Base-by-base conservation (phyloP, 2,797 vertebrate genomes). In the Agapornis canus region DNA sequence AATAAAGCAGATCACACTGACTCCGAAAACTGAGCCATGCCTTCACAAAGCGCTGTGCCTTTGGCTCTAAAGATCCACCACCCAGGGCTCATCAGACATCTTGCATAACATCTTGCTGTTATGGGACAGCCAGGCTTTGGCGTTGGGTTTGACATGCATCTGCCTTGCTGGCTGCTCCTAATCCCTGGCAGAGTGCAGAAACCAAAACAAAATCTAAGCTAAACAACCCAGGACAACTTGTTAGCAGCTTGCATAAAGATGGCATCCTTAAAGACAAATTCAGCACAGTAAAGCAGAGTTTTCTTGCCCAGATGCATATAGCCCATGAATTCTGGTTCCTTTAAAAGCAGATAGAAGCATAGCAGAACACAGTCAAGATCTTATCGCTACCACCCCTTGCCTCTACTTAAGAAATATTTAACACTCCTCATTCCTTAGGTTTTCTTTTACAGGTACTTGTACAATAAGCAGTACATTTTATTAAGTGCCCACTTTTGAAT, bases 401-500 rank as follows among this genome's bases (percentile, higher is more conserved):
- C 9, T 12, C 19, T 22, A 11, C 1, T 22, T 63, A 61, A 70
- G 14, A 73, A 90, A n/a, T 11, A 47, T 5, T 21, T 48, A 45
- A 7, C 26, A 23, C 1, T 65, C 21, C 13, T 42, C 21, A 19
- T 45, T 47, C 13, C 3, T 64, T 61, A 26, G 19, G 3, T 14
- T 60, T 81, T 56, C 9, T 77, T 70, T 49, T 21, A 9, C 6
- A 10, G 2, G 11, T 7, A 19, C 3, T 20, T 1, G 0, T n/a
- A 31, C 12, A 39, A 10, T 15, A 39, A 25, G 42, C 15, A 18
- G 7, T 71, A 42, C 2, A 13, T 37, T 81, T 85, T 66, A 51
- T 37, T 81, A 42, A 39, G 29, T 14, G 6, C 1, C 10, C 1
- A 19, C 9, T 32, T 82, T 27, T 69, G n/a, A 59, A 40, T 21